Conservation (phyloP, 2,797 vertebrate genomes). For the Pangasius mekongensis region DNA sequence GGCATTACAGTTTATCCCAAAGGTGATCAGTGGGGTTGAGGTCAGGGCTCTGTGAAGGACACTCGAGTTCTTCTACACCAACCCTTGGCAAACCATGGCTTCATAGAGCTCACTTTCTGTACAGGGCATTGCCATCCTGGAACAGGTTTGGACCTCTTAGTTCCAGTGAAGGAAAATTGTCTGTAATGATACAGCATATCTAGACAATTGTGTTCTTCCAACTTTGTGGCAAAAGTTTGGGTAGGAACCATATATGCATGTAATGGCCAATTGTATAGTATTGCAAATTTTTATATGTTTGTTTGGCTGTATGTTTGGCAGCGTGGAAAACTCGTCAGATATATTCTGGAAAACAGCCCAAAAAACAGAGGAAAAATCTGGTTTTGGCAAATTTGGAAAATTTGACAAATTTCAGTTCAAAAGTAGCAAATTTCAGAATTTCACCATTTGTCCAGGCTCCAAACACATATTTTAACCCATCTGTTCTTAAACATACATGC, state of each 20-base stretch:
- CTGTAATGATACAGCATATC: not conserved
- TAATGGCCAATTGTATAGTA: not conserved
- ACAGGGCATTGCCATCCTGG: too few species aligned
- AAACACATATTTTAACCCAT: not conserved
- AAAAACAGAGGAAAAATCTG: not conserved
- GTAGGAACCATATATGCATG: too few species aligned
- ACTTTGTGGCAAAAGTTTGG: not conserved
- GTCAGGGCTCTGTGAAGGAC: not conserved
- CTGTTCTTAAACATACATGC: not conserved
- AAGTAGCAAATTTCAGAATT: not conserved
- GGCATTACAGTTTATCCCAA: not conserved
- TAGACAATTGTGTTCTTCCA: not conserved
- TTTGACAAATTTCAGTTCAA: not conserved
- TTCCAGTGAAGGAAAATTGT: not conserved
- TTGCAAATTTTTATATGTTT: not conserved
- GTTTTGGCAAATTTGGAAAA: not conserved
- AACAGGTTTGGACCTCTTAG: not conserved
- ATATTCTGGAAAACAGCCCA: not conserved
- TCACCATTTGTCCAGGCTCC: not conserved
- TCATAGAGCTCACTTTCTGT: not conserved
- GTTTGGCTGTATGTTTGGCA: not conserved
- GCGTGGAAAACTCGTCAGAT: not conserved
- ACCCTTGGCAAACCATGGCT: not conserved
- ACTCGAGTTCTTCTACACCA: not conserved
- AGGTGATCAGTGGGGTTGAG: not conserved